Evolutionary conservation across 1,140 invertebrate species (phyloP).

Genomic region (Drosophila nasuta): DNA sequence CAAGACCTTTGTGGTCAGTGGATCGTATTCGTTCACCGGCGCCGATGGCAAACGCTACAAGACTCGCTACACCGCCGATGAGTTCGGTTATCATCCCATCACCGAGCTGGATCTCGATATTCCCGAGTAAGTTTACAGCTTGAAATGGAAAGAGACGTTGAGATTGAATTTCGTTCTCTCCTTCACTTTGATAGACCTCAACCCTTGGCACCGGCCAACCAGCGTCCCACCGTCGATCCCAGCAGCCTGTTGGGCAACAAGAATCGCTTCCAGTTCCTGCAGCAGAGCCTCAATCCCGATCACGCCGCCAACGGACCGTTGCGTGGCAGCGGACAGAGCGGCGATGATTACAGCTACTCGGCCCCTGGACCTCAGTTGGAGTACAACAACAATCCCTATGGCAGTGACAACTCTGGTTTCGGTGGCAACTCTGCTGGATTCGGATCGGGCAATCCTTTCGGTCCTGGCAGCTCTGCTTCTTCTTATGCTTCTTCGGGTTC

Average conservation of each 20-base stretch:
- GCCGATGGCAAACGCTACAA: slow-evolving; percentile 87
- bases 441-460: slow-evolving; percentile 37
- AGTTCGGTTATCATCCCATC: slow-evolving; percentile 84
- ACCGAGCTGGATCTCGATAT: slow-evolving; percentile 83
- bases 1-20: slow-evolving; percentile 86
- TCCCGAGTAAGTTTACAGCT: slow-evolving; percentile 73
- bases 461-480: slow-evolving; percentile 36
- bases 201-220: slow-evolving; percentile 47
- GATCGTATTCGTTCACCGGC: slow-evolving; percentile 87
- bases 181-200: slow-evolving; percentile 54
- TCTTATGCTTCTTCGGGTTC: slow-evolving; percentile 1
- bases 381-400: slow-evolving; percentile 21
- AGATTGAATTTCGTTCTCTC: too few relatives aligned
- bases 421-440: neutral
- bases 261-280: slow-evolving; percentile 82
- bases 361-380: slow-evolving; percentile 25
- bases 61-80: slow-evolving; percentile 83
- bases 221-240: slow-evolving; percentile 59
- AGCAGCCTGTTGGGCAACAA: slow-evolving; percentile 77
- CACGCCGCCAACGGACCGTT: slow-evolving; percentile 52
- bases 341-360: slow-evolving; percentile 77
- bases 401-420: neutral
- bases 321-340: slow-evolving; percentile 76
- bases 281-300: slow-evolving; percentile 70
- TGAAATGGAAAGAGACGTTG: too few relatives aligned